Base-by-base conservation (phyloP, 1,140 invertebrate species). In the Penaeus indicus region DNA sequence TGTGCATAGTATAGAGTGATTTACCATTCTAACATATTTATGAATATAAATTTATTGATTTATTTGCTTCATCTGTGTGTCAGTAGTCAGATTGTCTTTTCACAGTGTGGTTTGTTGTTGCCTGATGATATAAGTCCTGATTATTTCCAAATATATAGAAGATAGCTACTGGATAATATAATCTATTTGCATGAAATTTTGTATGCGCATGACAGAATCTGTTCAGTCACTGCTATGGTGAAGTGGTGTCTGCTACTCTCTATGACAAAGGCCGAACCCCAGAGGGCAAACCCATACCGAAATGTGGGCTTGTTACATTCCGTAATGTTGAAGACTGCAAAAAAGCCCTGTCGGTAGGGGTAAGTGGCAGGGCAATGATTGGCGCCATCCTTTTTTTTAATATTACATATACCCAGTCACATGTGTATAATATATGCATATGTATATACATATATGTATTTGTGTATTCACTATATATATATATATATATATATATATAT, bases 231-330 rank as follows among this genome's bases (percentile, higher is more conserved):
- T 27, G 38, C 25, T 81, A 81, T 87, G 85, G 85, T 87, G 85
- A 87, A 77, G 85, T 87, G 78, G 86, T 88, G 67, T 83, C 62
- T 62, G 81, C 47, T 62, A 77, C 78, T 42, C 32, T 88, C 22
- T 88, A 62, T 88, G 85, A 88, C 60, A 72, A 84, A 77, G 81
- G 86, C 69, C 38, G 62, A 64, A 63, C 42, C 22, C 63, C 67
- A 42, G 86, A 84, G 61, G 86, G 86, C 80, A 77, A 75, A 63
- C n/a, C 27, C 27, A 63, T 88, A n/a, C 86, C 80, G 61, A 84
- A 88, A 60, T 84, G 84, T 83, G 86, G 86, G 47, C 84, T 88
- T 88, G 63, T 88, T 69, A 88, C 67, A 25, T 83, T 84, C 63
- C 80, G 80, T 88, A 77, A 84, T 77, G 67, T 72, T 77, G 79